phyloP scores from a whole-genome alignment of 2,888 invertebrate genomes.

The Hydrotaea diabolus region DNA sequence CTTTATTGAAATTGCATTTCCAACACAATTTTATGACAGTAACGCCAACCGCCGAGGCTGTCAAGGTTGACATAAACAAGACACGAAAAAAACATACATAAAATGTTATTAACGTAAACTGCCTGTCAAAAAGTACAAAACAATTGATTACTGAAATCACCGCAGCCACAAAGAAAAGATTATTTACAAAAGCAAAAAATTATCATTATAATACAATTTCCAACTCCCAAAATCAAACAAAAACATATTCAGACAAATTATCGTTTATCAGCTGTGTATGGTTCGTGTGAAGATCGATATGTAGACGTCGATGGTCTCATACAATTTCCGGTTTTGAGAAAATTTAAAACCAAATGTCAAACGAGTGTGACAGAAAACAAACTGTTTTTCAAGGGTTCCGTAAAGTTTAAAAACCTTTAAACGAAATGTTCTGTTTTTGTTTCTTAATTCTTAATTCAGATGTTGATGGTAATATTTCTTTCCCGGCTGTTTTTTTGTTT shows the following conservation, averaged over 20 bases:
- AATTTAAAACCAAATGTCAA: not conserved
- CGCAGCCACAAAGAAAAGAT: not conserved
- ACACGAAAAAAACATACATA: not conserved
- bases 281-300: not conserved
- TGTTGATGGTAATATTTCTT: not conserved
- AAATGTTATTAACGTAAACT: not conserved
- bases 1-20: not conserved
- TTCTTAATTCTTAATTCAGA: not conserved
- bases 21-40: not conserved
- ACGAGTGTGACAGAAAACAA: not conserved
- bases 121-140: not conserved
- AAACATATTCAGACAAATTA: not conserved
- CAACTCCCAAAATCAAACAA: not conserved
- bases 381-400: slow-evolving; percentile 16
- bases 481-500: not conserved
- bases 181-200: not conserved
- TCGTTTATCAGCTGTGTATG: not conserved
- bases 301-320: slow-evolving; percentile 17
- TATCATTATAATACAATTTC: not conserved
- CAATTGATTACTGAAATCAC: not conserved
- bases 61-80: slow-evolving; percentile 24
- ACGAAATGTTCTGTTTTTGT: not conserved
- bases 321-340: slow-evolving; percentile 39
- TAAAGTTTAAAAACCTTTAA: slow-evolving; percentile 39
- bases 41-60: not conserved